These are phyloP conservation scores for Sebastolobus altivelis DNA, from an alignment of 2,797 vertebrate species.

Conservation along the genomic window DNA sequence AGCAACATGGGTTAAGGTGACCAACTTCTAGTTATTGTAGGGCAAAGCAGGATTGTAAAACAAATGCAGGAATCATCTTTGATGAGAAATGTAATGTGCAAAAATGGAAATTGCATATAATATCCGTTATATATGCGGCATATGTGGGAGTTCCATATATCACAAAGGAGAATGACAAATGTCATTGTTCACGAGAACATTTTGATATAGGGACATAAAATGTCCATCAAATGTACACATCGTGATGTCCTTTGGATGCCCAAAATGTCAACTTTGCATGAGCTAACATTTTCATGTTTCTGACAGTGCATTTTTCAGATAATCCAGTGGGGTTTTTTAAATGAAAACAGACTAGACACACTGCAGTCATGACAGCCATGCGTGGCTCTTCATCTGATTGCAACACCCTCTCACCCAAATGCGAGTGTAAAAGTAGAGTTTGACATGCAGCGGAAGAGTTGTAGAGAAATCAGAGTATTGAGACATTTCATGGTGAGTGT, in stretches of 20 bases:
- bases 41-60: neutral
- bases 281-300: too few relatives aligned
- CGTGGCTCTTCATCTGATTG: slow-evolving; percentile 16
- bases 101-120: neutral
- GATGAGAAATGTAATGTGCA: neutral
- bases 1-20: neutral
- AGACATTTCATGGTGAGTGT: slow-evolving; percentile 1
- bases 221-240: neutral
- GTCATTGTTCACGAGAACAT: neutral
- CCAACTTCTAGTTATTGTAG: neutral
- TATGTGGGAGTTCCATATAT: neutral
- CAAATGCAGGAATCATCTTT: neutral
- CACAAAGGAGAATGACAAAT: neutral
- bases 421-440: neutral
- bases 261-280: neutral
- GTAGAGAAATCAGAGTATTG: slow-evolving; percentile 23
- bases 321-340: too few relatives aligned
- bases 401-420: neutral
- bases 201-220: neutral
- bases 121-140: neutral
- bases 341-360: neutral
- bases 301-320: too few relatives aligned
- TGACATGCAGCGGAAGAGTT: slow-evolving; percentile 18
- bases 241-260: neutral
- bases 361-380: neutral